Evolutionary conservation across 2,888 invertebrate genomes (phyloP).

Genomic region (Melangyna quadrimaculata): DNA sequence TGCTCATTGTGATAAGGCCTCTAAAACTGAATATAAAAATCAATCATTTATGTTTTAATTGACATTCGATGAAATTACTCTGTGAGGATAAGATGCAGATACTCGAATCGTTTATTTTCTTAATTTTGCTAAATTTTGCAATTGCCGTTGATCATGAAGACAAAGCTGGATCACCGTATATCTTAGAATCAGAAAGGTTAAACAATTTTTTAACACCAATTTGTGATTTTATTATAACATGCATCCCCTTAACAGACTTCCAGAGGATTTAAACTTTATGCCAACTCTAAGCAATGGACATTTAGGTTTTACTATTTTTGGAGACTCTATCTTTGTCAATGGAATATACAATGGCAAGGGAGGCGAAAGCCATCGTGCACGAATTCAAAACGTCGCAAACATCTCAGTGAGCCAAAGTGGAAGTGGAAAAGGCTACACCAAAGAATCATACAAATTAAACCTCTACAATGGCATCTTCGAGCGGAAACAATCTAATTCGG

Average conservation of each 20-base stretch:
- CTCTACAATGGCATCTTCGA: conserved; percentile 82
- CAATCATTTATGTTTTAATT: neutral
- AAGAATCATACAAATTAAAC: conserved; percentile 80
- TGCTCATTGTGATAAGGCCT: conserved; percentile 31
- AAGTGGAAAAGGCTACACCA: conserved; percentile 21
- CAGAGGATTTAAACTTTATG: conserved; percentile 83
- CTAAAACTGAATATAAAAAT: neutral
- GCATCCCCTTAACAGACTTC: conserved; percentile 81
- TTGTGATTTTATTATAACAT: too few species aligned
- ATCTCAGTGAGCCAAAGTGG: conserved; percentile 34
- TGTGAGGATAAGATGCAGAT: conserved; percentile 21
- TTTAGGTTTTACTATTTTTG: conserved; percentile 83
- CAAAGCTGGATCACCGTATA: conserved; percentile 23
- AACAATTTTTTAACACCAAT: neutral
- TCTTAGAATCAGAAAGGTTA: conserved; percentile 46
- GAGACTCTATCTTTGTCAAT: conserved; percentile 84
- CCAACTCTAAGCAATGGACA: conserved; percentile 84
- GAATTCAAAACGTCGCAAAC: conserved; percentile 83
- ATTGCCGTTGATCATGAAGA: neutral
- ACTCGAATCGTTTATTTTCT: neutral
- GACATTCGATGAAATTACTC: neutral
- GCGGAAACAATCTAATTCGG: conserved; percentile 70
- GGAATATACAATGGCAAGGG: conserved; percentile 83
- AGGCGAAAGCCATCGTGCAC: conserved; percentile 83
- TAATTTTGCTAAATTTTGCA: neutral